Percentiles rank a stretch among this genome's conserved stretches.
Conservation (phyloP, 2,797 vertebrate species). For the Glyptemys insculpta region DNA sequence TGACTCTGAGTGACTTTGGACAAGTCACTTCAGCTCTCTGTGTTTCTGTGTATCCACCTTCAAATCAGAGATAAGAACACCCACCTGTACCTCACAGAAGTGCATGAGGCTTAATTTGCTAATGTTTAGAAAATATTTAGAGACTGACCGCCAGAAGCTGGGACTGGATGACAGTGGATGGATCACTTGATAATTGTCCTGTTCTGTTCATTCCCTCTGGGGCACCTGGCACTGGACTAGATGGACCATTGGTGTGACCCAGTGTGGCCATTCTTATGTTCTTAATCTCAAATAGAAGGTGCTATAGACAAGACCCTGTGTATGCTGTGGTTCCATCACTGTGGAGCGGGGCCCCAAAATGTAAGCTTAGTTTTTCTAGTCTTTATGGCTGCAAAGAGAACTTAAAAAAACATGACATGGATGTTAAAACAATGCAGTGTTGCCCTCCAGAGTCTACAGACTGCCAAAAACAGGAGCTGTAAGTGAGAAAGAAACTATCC, state of each 20-base stretch:
- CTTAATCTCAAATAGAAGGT: background rate
- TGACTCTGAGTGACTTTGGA: background rate
- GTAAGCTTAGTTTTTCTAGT: background rate
- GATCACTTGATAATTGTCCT: background rate
- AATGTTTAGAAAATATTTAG: background rate
- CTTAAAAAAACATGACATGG: background rate
- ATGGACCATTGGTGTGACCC: background rate
- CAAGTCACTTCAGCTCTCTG: fast-evolving
- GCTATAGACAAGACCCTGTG: background rate
- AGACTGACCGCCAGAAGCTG: background rate
- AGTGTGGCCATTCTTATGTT: background rate
- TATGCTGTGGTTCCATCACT: background rate
- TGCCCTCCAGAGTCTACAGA: background rate
- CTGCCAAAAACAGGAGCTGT: background rate
- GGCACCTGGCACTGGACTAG: background rate
- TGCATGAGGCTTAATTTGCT: fast-evolving
- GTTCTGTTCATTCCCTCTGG: background rate
- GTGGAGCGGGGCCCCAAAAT: fast-evolving
- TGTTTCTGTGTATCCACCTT: fast-evolving
- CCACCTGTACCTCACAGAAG: fast-evolving
- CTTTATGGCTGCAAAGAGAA: background rate
- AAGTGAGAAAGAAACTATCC: background rate
- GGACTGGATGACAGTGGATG: background rate
- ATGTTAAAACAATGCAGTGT: background rate
- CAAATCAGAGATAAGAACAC: too few species aligned